Conservation (phyloP, 1,140 invertebrate species). For the Cotesia vestalis region DNA sequence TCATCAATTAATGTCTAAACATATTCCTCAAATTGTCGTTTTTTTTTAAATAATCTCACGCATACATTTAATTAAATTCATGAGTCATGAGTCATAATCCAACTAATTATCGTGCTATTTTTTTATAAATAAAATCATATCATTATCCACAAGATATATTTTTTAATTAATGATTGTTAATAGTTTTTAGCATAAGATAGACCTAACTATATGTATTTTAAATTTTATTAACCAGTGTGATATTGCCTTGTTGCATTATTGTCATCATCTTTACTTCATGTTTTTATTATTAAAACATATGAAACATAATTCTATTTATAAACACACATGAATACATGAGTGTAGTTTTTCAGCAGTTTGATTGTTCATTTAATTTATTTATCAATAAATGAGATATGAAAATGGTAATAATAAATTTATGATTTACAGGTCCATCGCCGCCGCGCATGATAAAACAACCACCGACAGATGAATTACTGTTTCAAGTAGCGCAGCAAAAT, state of each 20-base stretch:
- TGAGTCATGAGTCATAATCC: too few species aligned
- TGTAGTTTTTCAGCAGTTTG: slow-evolving; percentile 24
- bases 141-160: not conserved
- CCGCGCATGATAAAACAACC: slow-evolving; percentile 91
- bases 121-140: not conserved
- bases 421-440: slow-evolving; percentile 78
- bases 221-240: slow-evolving; percentile 18
- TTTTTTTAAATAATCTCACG: not conserved
- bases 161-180: not conserved
- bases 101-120: too few species aligned
- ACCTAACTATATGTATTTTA: not conserved
- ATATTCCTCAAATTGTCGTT: not conserved
- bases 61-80: too few species aligned
- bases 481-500: slow-evolving; percentile 83
- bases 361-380: slow-evolving; percentile 15
- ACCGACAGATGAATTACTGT: slow-evolving; percentile 87
- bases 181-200: not conserved
- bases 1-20: slow-evolving; percentile 15
- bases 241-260: slow-evolving; percentile 18
- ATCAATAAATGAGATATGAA: slow-evolving; percentile 7
- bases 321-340: slow-evolving; percentile 9
- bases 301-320: too few species aligned
- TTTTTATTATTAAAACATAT: not conserved
- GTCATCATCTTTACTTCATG: slow-evolving; percentile 21
- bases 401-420: slow-evolving; percentile 31